These are phyloP conservation scores for Metaphire vulgaris DNA, from an alignment of 1,140 invertebrate genomes.

Conservation along the genomic window DNA sequence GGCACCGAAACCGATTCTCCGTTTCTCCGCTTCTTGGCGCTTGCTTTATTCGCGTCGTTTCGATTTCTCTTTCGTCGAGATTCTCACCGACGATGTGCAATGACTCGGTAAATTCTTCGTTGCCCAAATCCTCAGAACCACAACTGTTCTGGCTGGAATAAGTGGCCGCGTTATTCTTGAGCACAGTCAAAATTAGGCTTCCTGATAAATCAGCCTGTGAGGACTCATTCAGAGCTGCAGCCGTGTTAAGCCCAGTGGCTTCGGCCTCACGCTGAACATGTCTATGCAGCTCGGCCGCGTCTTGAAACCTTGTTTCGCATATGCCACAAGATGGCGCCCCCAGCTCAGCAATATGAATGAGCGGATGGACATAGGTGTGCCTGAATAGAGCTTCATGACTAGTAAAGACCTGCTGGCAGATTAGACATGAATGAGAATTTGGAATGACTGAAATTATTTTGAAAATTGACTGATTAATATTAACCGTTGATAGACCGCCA, in stretches of 20 bases:
- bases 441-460: neutral
- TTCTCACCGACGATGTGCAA: neutral
- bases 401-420: neutral
- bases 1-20: neutral
- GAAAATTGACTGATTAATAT: neutral
- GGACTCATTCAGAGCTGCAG: neutral
- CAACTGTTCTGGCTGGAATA: too few species aligned
- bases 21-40: neutral
- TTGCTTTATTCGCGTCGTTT: neutral
- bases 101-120: neutral
- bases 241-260: neutral
- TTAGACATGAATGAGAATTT: neutral
- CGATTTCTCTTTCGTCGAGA: neutral
- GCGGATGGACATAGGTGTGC: neutral
- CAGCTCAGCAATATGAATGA: neutral
- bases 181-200: neutral
- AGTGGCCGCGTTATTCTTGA: neutral
- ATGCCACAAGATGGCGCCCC: neutral
- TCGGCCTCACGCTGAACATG: neutral
- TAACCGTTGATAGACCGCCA: neutral
- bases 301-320: neutral
- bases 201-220: neutral
- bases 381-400: neutral
- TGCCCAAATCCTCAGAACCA: too few species aligned
- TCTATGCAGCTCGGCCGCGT: neutral